A percentile compares a stretch with the other conserved stretches of the same genome.
These are phyloP conservation scores for Manduca sexta DNA, from an alignment of 1,140 invertebrate species.

Conservation along the genomic window DNA sequence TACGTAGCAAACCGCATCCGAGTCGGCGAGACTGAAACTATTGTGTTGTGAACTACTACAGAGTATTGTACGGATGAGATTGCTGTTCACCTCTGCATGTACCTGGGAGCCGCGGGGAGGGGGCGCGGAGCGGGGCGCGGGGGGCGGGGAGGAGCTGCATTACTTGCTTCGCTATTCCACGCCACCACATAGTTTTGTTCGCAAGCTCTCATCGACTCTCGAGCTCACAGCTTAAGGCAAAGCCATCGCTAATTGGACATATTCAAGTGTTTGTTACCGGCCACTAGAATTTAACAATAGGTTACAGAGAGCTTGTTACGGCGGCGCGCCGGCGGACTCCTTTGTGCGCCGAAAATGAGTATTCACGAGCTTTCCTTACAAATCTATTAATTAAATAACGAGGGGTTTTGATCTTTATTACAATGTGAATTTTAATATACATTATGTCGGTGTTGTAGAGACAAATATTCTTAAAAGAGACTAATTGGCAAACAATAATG, in stretches of 20 bases:
- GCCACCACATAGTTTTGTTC: slow-evolving; percentile 54
- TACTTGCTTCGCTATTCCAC: slow-evolving; percentile 34
- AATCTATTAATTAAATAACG: no score
- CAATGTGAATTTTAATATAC: no score
- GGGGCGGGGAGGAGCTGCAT: slow-evolving; percentile 19
- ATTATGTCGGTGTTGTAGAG: no score
- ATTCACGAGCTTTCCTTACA: no score
- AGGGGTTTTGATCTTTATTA: no score
- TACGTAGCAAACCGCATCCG: not conserved
- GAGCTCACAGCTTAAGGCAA: slow-evolving; percentile 39
- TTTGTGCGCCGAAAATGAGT: no score
- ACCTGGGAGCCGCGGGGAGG: slow-evolving; percentile 16
- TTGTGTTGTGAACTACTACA: slow-evolving; percentile 22
- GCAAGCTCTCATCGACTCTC: slow-evolving; percentile 38
- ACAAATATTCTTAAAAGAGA: no score
- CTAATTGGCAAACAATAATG: not conserved
- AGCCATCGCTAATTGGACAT: slow-evolving; percentile 50
- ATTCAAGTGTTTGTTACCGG: slow-evolving; percentile 35
- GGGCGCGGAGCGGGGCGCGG: slow-evolving; percentile 5
- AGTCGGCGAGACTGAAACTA: slow-evolving; percentile 14
- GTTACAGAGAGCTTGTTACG: slow-evolving; percentile 7
- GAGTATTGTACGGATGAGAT: slow-evolving; percentile 37
- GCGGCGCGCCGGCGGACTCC: not conserved
- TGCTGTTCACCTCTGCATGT: slow-evolving; percentile 36
- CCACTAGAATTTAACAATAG: slow-evolving; percentile 20